Conservation (phyloP, 2,113 vertebrate genomes). For the Toxostoma redivivum region DNA sequence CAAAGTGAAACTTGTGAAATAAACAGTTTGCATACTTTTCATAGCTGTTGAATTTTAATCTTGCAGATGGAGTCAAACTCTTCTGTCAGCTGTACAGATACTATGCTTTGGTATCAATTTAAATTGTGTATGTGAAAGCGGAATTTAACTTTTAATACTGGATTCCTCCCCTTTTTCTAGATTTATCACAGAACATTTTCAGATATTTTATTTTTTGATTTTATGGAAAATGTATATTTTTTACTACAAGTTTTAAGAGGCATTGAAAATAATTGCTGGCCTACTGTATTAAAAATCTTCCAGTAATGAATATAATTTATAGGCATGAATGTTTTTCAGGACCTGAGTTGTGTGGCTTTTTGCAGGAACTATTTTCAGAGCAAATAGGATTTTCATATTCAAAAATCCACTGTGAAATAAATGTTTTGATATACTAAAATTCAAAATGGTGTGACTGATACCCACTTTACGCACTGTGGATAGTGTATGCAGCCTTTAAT, state of each 20-base stretch:
- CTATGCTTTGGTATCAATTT: neutral
- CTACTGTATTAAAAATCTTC: conserved; percentile 13
- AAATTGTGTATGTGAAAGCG: neutral
- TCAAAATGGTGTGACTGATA: neutral
- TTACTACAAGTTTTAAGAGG: conserved; percentile 63
- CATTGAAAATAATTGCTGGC: conserved; percentile 51
- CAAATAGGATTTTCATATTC: neutral
- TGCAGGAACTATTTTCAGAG: neutral
- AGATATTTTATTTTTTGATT: conserved; percentile 62
- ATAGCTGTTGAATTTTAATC: neutral
- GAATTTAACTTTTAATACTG: neutral
- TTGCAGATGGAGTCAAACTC: neutral
- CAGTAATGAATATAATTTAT: neutral
- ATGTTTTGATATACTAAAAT: neutral
- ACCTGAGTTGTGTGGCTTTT: neutral
- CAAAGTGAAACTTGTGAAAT: conserved; percentile 84
- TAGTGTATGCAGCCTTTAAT: neutral
- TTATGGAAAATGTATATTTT: conserved; percentile 71
- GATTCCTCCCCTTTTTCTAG: conserved; percentile 5
- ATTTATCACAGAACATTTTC: neutral
- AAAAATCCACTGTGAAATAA: neutral
- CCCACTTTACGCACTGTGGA: accelerated
- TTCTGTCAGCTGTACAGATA: neutral
- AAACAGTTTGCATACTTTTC: conserved; percentile 17
- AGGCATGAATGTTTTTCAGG: neutral